A percentile compares a stretch with the other conserved stretches of the same genome.
Conservation (phyloP, 2,113 vertebrate species). For the Triplophysa rosa region DNA sequence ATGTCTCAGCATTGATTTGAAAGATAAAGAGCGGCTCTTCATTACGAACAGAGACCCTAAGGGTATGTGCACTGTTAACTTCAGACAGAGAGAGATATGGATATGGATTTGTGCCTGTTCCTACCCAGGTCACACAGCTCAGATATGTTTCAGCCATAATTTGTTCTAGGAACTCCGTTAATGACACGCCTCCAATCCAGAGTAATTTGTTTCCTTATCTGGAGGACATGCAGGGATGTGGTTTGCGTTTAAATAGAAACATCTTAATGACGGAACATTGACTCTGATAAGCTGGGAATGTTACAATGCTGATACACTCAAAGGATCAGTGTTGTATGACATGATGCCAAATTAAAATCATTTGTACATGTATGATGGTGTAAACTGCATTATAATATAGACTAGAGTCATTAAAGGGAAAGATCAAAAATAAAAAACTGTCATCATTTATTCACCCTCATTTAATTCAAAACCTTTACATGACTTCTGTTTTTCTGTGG, state of each 20-base stretch:
- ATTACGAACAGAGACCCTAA: slow-evolving; percentile 51
- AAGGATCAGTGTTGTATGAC: neutral
- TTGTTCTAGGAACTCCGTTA: slow-evolving; percentile 49
- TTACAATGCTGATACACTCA: slow-evolving; percentile 25
- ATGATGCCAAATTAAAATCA: slow-evolving; percentile 17
- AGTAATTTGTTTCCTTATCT: slow-evolving; percentile 44
- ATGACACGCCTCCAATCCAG: slow-evolving; percentile 28
- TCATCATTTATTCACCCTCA: too few relatives aligned
- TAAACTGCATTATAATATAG: neutral
- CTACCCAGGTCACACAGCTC: slow-evolving; percentile 21
- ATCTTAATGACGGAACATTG: slow-evolving; percentile 25
- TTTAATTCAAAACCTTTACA: too few relatives aligned
- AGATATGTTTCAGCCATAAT: slow-evolving; percentile 52
- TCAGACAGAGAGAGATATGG: slow-evolving; percentile 51
- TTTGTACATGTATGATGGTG: neutral
- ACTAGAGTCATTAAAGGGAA: neutral
- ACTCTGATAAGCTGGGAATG: slow-evolving; percentile 13
- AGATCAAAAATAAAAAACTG: too few relatives aligned
- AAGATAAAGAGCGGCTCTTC: slow-evolving; percentile 54
- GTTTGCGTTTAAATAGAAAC: slow-evolving; percentile 33
- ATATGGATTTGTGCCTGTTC: slow-evolving; percentile 38
- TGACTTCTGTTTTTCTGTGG: too few relatives aligned
- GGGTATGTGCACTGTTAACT: slow-evolving; percentile 44
- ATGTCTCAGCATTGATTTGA: slow-evolving; percentile 53
- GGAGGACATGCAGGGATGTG: neutral